Percentiles rank a stretch among this genome's conserved stretches.
Evolutionary conservation across 1,140 invertebrate genomes (phyloP).

Genomic region (Hypsibius dujardini): DNA sequence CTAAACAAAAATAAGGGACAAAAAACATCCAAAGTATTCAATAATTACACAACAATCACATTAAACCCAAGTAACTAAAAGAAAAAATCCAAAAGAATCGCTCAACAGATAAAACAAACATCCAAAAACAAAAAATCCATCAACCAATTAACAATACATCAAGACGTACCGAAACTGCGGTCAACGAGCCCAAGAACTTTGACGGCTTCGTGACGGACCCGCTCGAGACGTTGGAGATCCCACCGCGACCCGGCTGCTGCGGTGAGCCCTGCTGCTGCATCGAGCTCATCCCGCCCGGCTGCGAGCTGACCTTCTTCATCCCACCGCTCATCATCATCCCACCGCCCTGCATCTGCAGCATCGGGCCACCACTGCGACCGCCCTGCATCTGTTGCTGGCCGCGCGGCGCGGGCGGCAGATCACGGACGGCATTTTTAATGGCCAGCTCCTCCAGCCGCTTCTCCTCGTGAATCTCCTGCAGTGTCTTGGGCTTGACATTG

Average conservation of each 20-base stretch:
- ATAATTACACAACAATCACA: no score
- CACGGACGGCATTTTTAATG: background rate
- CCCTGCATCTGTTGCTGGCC: background rate
- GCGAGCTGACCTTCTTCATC: background rate
- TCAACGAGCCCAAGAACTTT: background rate
- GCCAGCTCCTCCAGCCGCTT: background rate
- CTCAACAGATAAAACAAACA: no score
- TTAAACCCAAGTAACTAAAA: no score
- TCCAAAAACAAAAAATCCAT: background rate
- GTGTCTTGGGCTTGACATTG: background rate
- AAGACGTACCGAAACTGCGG: background rate
- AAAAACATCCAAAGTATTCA: no score
- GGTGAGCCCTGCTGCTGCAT: background rate
- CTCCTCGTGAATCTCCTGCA: background rate
- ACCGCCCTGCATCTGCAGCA: background rate
- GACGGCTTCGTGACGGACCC: background rate
- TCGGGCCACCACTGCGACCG: background rate
- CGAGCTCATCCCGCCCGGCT: background rate
- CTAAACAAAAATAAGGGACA: no score
- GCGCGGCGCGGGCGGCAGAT: background rate
- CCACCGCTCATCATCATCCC: background rate
- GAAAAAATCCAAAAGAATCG: no score
- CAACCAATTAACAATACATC: background rate
- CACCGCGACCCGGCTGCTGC: constrained; percentile 1
- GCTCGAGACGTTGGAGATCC: background rate